A percentile compares a stretch with the other conserved stretches of the same genome.
These are phyloP conservation scores for Ophion ventricosus DNA, from an alignment of 2,888 invertebrate genomes.

Conservation along the genomic window DNA sequence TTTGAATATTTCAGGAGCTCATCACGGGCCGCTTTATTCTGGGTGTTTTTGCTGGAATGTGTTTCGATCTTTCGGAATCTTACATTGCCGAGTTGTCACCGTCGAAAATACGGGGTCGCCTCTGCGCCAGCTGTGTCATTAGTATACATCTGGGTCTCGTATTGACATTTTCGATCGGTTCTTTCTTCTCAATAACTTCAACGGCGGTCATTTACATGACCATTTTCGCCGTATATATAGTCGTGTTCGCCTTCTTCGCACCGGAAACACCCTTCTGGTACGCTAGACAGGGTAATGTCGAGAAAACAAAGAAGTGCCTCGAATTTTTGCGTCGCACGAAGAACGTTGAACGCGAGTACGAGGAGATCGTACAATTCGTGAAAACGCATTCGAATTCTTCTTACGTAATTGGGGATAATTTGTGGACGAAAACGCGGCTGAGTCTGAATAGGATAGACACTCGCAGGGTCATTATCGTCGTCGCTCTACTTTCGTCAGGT, in stretches of 20 bases:
- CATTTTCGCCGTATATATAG: constrained; percentile 12
- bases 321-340: constrained; percentile 41
- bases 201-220: constrained; percentile 53
- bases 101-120: constrained; percentile 39
- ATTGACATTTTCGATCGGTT: constrained; percentile 51
- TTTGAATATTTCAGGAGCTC: constrained; percentile 45
- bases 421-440: constrained; percentile 17
- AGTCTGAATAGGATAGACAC: constrained; percentile 39
- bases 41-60: constrained; percentile 51
- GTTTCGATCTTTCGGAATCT: constrained; percentile 58
- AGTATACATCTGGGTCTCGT: constrained; percentile 61
- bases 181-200: constrained; percentile 32
- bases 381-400: constrained; percentile 4
- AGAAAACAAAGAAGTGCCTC: constrained; percentile 57
- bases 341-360: constrained; percentile 54
- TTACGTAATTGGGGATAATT: not conserved
- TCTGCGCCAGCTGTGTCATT: constrained; percentile 57
- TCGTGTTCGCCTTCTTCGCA: constrained; percentile 17
- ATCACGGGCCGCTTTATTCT: constrained; percentile 50
- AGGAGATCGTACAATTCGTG: constrained; percentile 54
- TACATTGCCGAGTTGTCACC: constrained; percentile 62
- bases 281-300: constrained; percentile 30
- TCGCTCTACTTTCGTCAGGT: constrained; percentile 63
- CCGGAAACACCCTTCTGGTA: constrained; percentile 66
- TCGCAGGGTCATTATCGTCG: constrained; percentile 57